These are phyloP conservation scores for Phylloscopus collybita DNA, from an alignment of 2,797 vertebrate genomes.

Conservation along the genomic window DNA sequence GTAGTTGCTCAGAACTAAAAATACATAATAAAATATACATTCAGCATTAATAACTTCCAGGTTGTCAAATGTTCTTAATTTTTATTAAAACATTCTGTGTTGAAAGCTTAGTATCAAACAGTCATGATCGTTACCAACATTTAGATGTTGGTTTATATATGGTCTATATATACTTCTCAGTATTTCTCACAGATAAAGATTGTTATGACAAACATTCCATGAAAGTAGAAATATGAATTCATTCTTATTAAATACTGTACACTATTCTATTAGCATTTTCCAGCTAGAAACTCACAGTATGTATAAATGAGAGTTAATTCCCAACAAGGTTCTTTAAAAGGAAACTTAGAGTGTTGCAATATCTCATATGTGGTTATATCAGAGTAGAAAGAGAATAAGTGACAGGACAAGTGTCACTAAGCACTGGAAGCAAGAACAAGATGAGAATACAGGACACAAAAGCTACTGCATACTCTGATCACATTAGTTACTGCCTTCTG, in stretches of 20 bases:
- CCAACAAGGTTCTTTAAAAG: background rate
- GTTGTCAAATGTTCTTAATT: background rate
- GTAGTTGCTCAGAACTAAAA: background rate
- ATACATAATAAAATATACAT: background rate
- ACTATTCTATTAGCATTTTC: background rate
- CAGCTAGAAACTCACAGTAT: background rate
- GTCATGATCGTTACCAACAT: background rate
- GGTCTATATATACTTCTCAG: constrained; percentile 19
- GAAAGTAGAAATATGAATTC: background rate
- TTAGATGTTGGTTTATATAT: background rate
- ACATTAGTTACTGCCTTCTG: background rate
- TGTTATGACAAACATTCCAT: background rate
- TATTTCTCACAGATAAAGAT: constrained; percentile 20
- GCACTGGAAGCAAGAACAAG: background rate
- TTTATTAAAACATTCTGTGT: background rate
- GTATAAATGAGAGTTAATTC: background rate
- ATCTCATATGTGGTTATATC: background rate
- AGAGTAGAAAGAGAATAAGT: background rate
- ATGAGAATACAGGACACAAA: background rate
- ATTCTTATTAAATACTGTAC: background rate
- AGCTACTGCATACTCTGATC: background rate
- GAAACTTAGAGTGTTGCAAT: background rate
- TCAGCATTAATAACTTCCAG: background rate
- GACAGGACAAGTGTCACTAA: background rate
- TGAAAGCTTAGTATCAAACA: background rate